Percentiles rank a stretch among this genome's conserved stretches.
Conservation (phyloP, 2,797 vertebrate species). For the Enteromius afrohamiltoni region DNA sequence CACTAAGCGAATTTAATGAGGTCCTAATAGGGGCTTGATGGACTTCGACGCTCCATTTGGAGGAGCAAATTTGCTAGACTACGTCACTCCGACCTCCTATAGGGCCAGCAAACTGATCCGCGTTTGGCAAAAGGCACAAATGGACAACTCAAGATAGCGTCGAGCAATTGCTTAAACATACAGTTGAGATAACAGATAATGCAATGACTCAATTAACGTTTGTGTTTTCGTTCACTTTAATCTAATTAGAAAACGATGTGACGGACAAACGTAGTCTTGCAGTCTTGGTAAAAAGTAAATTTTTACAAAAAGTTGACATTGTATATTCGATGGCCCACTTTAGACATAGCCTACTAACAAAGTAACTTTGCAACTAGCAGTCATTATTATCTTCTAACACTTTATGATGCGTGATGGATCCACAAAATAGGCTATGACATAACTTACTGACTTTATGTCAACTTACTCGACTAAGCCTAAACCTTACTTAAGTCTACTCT, state of each 20-base stretch:
- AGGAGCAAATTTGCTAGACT: conserved; percentile 53
- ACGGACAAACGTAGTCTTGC: neutral
- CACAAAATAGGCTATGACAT: no score
- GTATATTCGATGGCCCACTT: neutral
- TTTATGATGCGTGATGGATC: no score
- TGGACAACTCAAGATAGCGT: conserved; percentile 54
- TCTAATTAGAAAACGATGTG: neutral
- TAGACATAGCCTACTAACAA: no score
- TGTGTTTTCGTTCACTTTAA: conserved; percentile 20
- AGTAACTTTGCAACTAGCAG: no score
- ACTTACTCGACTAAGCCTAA: no score
- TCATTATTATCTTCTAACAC: no score
- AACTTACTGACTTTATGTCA: no score
- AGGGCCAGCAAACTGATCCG: conserved; percentile 64
- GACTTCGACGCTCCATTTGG: conserved; percentile 61
- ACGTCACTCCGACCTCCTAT: conserved; percentile 55
- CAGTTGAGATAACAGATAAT: conserved; percentile 23
- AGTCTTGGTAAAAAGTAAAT: neutral
- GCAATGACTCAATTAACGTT: neutral
- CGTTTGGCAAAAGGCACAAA: conserved; percentile 70
- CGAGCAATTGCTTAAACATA: conserved; percentile 6
- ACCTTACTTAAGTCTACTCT: no score
- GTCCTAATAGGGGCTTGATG: conserved; percentile 66
- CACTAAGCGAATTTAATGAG: conserved; percentile 64
- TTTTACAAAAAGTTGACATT: neutral